Evolutionary conservation across 2,113 vertebrate species (phyloP).

Genomic region (Crotalus helleri): DNA sequence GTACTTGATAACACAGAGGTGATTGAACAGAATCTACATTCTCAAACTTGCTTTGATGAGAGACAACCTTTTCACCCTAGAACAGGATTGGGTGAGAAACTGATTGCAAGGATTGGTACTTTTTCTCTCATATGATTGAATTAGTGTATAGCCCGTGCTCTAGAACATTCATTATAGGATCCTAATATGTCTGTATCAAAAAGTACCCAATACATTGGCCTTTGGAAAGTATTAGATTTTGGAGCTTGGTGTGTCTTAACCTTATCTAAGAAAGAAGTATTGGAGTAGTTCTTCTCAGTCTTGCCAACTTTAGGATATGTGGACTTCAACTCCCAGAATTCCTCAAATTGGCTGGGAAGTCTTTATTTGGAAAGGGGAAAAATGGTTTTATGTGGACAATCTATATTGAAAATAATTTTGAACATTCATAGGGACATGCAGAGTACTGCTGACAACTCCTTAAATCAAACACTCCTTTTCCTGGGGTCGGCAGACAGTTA

Average conservation of each 20-base stretch:
- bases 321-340: background rate
- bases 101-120: background rate
- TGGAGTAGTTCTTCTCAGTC: background rate
- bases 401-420: background rate
- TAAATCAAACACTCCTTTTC: background rate
- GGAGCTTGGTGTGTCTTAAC: background rate
- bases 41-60: background rate
- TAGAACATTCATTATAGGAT: background rate
- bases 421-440: background rate
- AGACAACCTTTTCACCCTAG: background rate
- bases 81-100: background rate
- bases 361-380: background rate
- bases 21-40: background rate
- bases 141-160: too few species aligned
- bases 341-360: background rate
- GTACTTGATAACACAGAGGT: constrained; percentile 57
- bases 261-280: background rate
- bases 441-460: background rate
- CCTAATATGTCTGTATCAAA: background rate
- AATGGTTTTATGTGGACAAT: background rate
- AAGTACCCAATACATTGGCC: background rate
- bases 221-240: background rate
- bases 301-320: background rate
- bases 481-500: background rate
- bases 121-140: background rate